Evolutionary conservation across 1,140 invertebrate species (phyloP).

Genomic region (Araneus ventricosus): DNA sequence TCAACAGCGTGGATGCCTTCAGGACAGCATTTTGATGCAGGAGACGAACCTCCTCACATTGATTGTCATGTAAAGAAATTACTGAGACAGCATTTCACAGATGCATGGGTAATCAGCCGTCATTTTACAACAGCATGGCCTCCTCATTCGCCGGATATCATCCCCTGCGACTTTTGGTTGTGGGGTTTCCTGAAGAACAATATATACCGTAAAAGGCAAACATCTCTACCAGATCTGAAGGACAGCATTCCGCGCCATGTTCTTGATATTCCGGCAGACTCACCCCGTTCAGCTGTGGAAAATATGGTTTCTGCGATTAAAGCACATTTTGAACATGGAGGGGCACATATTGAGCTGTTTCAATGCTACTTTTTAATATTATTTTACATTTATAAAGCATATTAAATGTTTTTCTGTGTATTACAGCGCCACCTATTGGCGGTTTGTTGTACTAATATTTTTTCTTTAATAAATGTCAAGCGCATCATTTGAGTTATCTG

Average conservation of each 20-base stretch:
- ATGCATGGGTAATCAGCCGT: background rate
- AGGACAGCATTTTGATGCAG: conserved; percentile 25
- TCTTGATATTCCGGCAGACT: background rate
- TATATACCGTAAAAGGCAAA: background rate
- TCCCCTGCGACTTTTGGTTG: background rate
- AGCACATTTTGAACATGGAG: background rate
- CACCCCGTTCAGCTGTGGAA: background rate
- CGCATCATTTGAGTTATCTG: background rate
- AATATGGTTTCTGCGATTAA: background rate
- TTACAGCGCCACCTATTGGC: background rate
- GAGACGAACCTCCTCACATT: conserved; percentile 23
- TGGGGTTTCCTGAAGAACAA: too few species aligned
- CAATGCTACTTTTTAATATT: background rate
- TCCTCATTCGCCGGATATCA: conserved; percentile 18
- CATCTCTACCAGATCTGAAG: background rate
- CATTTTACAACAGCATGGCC: conserved; percentile 30
- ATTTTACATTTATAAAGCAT: background rate
- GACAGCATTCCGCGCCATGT: conserved; percentile 10
- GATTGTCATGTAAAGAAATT: background rate
- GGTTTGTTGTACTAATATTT: background rate
- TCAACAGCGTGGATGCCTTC: conserved; percentile 24
- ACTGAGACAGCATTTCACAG: conserved; percentile 2
- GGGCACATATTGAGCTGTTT: background rate
- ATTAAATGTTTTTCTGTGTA: background rate
- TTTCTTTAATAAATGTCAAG: background rate